Percentiles rank a stretch among this genome's conserved stretches.
These are phyloP conservation scores for Drosophila chauvacae DNA, from an alignment of 1,140 invertebrate genomes.

Conservation along the genomic window DNA sequence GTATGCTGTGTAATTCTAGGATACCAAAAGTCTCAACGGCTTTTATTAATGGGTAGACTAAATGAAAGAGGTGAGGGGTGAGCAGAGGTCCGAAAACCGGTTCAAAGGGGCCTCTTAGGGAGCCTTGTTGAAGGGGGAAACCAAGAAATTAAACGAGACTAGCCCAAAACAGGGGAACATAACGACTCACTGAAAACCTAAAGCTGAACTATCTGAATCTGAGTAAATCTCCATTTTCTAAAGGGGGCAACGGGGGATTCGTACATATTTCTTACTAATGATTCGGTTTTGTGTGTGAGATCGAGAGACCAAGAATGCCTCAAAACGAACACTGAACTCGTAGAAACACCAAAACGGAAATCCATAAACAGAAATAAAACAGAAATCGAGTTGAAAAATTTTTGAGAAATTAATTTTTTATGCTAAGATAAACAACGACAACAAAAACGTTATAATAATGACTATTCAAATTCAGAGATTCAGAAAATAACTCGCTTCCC, in stretches of 20 bases:
- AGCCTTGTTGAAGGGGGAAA: background rate
- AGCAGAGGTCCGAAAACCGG: slow-evolving; percentile 35
- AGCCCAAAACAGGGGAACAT: slow-evolving; percentile 65
- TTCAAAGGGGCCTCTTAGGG: background rate
- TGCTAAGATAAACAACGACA: slow-evolving; percentile 46
- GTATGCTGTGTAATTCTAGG: slow-evolving; percentile 52
- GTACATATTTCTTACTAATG: slow-evolving; percentile 54
- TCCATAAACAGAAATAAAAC: slow-evolving; percentile 32
- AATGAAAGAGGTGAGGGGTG: slow-evolving; percentile 46
- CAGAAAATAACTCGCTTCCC: slow-evolving; percentile 1
- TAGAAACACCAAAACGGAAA: slow-evolving; percentile 4
- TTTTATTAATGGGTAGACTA: slow-evolving; percentile 71
- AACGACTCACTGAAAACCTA: slow-evolving; percentile 24
- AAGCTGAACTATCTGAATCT: background rate
- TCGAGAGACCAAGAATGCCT: slow-evolving; percentile 30
- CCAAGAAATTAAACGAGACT: slow-evolving; percentile 66
- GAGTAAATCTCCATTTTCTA: background rate
- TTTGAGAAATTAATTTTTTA: slow-evolving; percentile 73
- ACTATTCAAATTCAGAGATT: slow-evolving; percentile 40
- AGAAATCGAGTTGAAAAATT: slow-evolving; percentile 8
- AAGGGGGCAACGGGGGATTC: background rate
- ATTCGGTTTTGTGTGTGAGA: slow-evolving; percentile 41
- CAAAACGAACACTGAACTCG: slow-evolving; percentile 1
- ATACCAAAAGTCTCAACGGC: slow-evolving; percentile 20
- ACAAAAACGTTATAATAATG: slow-evolving; percentile 18